Base-by-base conservation (phyloP, 2,797 vertebrate genomes). In the Hoplostethus mediterraneus region DNA sequence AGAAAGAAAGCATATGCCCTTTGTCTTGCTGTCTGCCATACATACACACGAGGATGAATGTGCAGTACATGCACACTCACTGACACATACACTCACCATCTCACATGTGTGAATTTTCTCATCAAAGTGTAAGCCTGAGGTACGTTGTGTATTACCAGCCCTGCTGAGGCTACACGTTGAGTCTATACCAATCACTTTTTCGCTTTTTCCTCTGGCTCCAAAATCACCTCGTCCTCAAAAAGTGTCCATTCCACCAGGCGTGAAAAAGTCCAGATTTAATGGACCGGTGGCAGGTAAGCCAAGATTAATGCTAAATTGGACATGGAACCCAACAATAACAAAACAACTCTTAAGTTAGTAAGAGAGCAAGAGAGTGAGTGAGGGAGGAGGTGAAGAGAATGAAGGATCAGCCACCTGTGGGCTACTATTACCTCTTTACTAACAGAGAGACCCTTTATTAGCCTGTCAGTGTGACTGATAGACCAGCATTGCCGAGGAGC, bases 381-480 rank as follows among this genome's bases (percentile, higher is more conserved):
- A 48, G 55, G 1, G 0, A 68, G 63, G 33, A 14, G 59, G 58
- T 63, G 36, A 64, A 71, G 70, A 60, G 73, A 73, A 80, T 79
- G 62, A 81, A 71, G 51, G 67, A 76, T 65, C 33, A 53, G 53
- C 77, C 73, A 80, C 73, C 74, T 85, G 63, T 78, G 75, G 80
- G 65, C 75, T 74, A 78, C 59, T 49, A 77, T 83, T 83, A 72
- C 59, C 62, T 30, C 56, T 76, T 75, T 67, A 70, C 69, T 67
- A 71, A 84, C 67, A 75, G 59, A 77, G 72, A 77, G 57, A 67
- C n/a, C 69, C 61, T 77, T 86, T 89, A 85, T 89, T 80, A 82
- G 67, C 61, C 80, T 86, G 80, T 86, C 90, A 83, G 67, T 49
- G 45, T 88, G 86, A 89, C 72, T 70, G 85, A 89, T 83, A 71